These are phyloP conservation scores for Anabacerthia variegaticeps DNA, from an alignment of 2,797 vertebrate genomes.

Conservation along the genomic window DNA sequence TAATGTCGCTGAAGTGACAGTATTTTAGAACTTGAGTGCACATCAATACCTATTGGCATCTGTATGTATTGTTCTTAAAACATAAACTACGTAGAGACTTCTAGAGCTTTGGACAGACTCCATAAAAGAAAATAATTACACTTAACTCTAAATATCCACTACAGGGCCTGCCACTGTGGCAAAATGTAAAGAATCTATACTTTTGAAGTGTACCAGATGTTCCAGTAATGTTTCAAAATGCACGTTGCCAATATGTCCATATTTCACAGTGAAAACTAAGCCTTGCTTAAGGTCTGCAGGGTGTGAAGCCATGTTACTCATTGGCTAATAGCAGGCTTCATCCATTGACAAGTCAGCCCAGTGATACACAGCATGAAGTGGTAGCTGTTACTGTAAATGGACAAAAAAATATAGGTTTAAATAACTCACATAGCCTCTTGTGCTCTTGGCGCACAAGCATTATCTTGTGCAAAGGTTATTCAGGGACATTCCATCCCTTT, in stretches of 20 bases:
- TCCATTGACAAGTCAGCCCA: neutral
- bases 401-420: conserved; percentile 51
- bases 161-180: neutral
- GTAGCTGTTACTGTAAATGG: conserved; percentile 15
- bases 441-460: neutral
- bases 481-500: neutral
- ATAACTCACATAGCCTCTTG: neutral
- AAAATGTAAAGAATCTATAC: neutral
- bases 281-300: neutral
- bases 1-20: neutral
- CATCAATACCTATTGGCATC: neutral
- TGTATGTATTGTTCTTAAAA: neutral
- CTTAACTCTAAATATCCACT: neutral
- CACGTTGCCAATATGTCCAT: neutral
- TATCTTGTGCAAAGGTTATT: conserved; percentile 26
- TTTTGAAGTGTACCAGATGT: neutral
- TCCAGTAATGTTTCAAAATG: neutral
- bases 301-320: neutral
- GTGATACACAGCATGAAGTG: neutral
- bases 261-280: neutral
- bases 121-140: neutral
- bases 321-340: conserved; percentile 44
- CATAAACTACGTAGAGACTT: neutral
- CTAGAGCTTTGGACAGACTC: neutral
- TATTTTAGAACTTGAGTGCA: neutral